Evolutionary conservation across 2,888 invertebrate genomes (phyloP).

Genomic region (Elaeidobius kamerunicus): DNA sequence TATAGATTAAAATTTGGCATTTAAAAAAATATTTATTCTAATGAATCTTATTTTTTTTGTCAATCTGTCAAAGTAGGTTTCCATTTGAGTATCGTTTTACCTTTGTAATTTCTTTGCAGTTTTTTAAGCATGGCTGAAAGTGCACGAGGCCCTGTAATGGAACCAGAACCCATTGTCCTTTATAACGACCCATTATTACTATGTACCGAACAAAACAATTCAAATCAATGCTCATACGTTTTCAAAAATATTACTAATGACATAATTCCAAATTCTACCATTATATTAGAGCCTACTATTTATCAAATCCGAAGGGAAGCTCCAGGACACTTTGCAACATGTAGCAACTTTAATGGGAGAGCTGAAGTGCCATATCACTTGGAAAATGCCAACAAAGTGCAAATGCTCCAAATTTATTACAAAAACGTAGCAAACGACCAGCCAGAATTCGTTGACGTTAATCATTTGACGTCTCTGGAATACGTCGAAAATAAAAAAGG

Average conservation of each 20-base stretch:
- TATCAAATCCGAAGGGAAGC: conserved; percentile 4
- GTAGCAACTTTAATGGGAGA: conserved; percentile 1
- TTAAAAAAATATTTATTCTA: no score
- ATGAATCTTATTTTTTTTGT: neutral
- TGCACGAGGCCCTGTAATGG: conserved; percentile 7
- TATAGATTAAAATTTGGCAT: no score
- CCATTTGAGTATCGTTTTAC: neutral
- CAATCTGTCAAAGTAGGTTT: neutral
- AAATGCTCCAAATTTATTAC: conserved; percentile 10
- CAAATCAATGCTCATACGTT: conserved; percentile 9
- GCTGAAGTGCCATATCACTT: conserved; percentile 4
- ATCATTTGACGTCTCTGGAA: conserved; percentile 30
- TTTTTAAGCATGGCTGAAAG: conserved; percentile 6
- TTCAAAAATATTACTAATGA: conserved; percentile 17
- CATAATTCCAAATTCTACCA: conserved; percentile 11
- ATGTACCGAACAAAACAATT: conserved; percentile 2
- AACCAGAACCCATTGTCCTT: conserved; percentile 13
- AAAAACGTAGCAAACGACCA: conserved; percentile 24
- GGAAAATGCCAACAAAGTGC: conserved; percentile 1
- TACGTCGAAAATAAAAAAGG: conserved; percentile 6
- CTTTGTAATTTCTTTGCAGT: conserved; percentile 1
- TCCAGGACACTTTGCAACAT: neutral
- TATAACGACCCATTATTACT: conserved; percentile 17
- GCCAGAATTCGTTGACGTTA: conserved; percentile 35
- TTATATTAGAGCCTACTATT: conserved; percentile 10